Percentiles rank a stretch among this genome's conserved stretches.
These are phyloP conservation scores for Dicentrarchus labrax DNA, from an alignment of 2,113 vertebrate species.

Conservation along the genomic window DNA sequence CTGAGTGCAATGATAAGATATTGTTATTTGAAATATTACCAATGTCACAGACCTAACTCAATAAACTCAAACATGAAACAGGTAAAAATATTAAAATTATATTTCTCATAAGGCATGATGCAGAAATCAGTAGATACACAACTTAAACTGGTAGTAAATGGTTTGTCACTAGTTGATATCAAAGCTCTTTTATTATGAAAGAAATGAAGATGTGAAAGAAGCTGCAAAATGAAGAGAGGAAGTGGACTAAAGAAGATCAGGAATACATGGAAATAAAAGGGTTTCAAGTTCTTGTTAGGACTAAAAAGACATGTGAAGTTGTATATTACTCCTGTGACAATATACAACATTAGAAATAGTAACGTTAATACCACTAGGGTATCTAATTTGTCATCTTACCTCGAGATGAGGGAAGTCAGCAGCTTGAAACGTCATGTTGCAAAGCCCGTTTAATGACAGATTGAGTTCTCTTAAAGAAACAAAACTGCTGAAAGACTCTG, in stretches of 20 bases:
- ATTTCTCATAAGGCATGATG: neutral
- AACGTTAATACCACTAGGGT: neutral
- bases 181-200: slow-evolving; percentile 3
- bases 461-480: slow-evolving; percentile 86
- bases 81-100: neutral
- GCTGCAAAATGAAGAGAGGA: neutral
- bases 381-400: slow-evolving; percentile 77
- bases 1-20: neutral
- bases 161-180: neutral
- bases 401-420: slow-evolving; percentile 87
- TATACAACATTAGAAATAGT: neutral
- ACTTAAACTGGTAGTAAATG: neutral
- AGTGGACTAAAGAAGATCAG: neutral
- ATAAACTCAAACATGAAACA: neutral
- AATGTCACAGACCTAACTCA: neutral
- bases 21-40: neutral
- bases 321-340: neutral
- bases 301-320: neutral
- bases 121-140: neutral
- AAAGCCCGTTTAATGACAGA: slow-evolving; percentile 87
- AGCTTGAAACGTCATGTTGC: slow-evolving; percentile 78
- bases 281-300: neutral
- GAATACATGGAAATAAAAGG: neutral
- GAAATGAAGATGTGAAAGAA: neutral
- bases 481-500: slow-evolving; percentile 88